Conservation (phyloP, 2,797 vertebrate species). For the Rhinogobio ventralis region DNA sequence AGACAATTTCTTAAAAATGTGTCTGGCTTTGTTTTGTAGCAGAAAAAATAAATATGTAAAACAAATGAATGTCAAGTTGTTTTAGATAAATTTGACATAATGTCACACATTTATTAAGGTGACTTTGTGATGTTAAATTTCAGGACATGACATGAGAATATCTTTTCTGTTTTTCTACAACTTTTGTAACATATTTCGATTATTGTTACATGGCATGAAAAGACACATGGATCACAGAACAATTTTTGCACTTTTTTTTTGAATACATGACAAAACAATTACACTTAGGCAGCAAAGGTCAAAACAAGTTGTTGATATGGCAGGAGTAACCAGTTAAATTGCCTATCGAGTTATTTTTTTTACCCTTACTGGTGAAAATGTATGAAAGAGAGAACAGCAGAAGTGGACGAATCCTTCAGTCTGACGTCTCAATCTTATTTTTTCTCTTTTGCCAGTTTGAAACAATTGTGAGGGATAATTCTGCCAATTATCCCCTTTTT, state of each 20-base stretch:
- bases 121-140: conserved; percentile 9
- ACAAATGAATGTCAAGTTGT: neutral
- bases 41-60: neutral
- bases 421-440: neutral
- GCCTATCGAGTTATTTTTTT: neutral
- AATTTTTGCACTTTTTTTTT: neutral
- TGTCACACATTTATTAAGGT: conserved; percentile 31
- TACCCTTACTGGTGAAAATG: neutral
- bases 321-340: neutral
- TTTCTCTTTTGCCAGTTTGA: neutral
- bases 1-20: neutral
- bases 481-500: neutral
- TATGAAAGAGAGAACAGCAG: neutral
- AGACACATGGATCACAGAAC: neutral
- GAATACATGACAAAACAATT: neutral
- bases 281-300: conserved; percentile 3
- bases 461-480: neutral
- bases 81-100: conserved; percentile 7
- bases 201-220: neutral
- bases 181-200: neutral
- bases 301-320: neutral
- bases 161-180: conserved; percentile 9
- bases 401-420: neutral
- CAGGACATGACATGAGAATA: neutral
- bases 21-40: too few species aligned